These are phyloP conservation scores for Lampropteryx suffumata DNA, from an alignment of 2,888 invertebrate species.

Conservation along the genomic window DNA sequence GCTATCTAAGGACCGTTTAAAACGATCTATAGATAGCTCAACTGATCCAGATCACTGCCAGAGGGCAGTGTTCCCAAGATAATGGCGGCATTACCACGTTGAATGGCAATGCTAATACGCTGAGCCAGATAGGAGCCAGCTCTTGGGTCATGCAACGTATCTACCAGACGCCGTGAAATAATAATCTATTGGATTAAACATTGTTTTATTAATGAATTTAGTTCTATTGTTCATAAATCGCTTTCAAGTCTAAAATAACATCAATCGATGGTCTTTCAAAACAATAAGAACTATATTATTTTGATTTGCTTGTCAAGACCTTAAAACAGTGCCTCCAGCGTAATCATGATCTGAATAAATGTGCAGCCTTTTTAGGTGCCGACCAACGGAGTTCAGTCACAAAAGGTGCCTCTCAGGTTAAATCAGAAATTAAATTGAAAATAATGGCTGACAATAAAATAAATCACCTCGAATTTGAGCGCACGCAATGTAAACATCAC, in stretches of 20 bases:
- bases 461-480: neutral
- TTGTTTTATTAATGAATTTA: too few species aligned
- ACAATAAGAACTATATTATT: neutral
- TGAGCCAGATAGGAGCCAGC: too few species aligned
- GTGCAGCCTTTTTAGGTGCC: conserved; percentile 26
- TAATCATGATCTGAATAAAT: conserved; percentile 23
- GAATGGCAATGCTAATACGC: too few species aligned
- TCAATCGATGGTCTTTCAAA: neutral
- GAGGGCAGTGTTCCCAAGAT: too few species aligned
- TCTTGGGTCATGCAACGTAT: too few species aligned
- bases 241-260: neutral
- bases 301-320: conserved; percentile 23
- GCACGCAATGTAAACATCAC: neutral
- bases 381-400: conserved; percentile 25
- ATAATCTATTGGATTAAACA: too few species aligned
- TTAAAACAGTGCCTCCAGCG: conserved; percentile 27
- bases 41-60: too few species aligned
- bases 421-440: conserved; percentile 32
- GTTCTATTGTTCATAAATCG: too few species aligned
- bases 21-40: too few species aligned
- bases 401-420: conserved; percentile 33
- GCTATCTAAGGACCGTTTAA: too few species aligned
- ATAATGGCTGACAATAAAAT: conserved; percentile 25
- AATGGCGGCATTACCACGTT: too few species aligned
- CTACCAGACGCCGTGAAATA: too few species aligned